Base-by-base conservation (phyloP, 2,797 vertebrate species). In the Typhlichthys subterraneus region DNA sequence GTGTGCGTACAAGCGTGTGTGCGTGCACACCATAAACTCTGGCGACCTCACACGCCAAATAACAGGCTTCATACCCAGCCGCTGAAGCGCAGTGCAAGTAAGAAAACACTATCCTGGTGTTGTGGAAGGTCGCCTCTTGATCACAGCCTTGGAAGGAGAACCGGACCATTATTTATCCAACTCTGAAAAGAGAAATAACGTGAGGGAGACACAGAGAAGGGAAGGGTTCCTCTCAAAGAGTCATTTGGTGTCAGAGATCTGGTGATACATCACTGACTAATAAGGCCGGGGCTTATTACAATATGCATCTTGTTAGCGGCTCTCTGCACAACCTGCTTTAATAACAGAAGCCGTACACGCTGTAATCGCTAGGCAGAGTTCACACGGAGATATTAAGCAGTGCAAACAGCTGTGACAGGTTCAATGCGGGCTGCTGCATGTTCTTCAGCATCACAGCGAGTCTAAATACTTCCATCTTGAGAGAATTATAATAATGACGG, bases 231-330 rank as follows among this genome's bases (percentile, higher is more conserved):
- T 56, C 68, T 73, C 72, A 70, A 54, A 77, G 65, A 70, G 69
- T 60, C 59, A 70, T 80, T 83, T 81, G 80, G 81, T 80, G 76
- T 78, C 81, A 49, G 62, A 57, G 64, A 70, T 71, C 58, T 46
- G 59, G 54, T n/a, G 60, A 80, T 83, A 50, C 51, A 80, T 83
- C 72, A 80, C 80, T 75, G 56, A 85, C 75, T 72, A 73, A 80
- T 72, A 67, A 72, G 75, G 59, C 72, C 68, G 72, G 61, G 1
- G 57, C 49, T 75, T 59, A 74, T 77, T 78, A 72, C 68, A 79
- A 76, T 76, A 74, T 63, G 80, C 67, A 78, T 76, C 72, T 78
- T 70, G 72, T 81, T 76, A 79, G 59, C 45, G 63, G 33, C 33
- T 38, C 56, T 76, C 67, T 72, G 75, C 70, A 70, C 73, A 74